phyloP scores from a whole-genome alignment of 2,797 vertebrate genomes.

The Chrysocyon brachyurus region DNA sequence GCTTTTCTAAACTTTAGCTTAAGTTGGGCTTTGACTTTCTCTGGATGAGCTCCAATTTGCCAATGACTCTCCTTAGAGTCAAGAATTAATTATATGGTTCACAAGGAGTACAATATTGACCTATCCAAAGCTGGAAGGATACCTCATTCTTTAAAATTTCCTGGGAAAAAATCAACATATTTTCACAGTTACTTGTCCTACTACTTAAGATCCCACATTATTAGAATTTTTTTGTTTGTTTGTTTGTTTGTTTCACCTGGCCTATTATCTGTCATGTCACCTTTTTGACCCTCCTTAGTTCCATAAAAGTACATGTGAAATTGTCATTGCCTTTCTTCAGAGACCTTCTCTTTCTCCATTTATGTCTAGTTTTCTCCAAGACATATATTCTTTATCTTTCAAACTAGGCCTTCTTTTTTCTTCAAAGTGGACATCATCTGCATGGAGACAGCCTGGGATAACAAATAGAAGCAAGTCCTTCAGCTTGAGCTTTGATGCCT shows the following conservation, averaged over 20 bases:
- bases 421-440: not conserved
- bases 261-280: not conserved
- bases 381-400: not conserved
- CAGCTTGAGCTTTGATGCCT: not conserved
- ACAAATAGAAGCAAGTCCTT: not conserved
- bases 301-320: not conserved
- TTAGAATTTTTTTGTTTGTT: not conserved
- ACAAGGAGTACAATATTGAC: not conserved
- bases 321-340: not conserved
- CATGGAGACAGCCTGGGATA: not conserved
- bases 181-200: not conserved
- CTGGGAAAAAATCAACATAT: not conserved
- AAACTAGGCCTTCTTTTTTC: not conserved
- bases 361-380: not conserved
- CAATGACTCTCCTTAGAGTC: not conserved
- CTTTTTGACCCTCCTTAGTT: not conserved
- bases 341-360: not conserved
- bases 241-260: not conserved
- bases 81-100: not conserved
- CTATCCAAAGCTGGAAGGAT: not conserved
- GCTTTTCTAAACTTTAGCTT: not conserved
- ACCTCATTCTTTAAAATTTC: not conserved
- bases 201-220: not conserved
- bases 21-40: not conserved
- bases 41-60: not conserved